A percentile compares a stretch with the other conserved stretches of the same genome.
These are phyloP conservation scores for Esox masquinongy DNA, from an alignment of 2,797 vertebrate genomes.

Conservation along the genomic window DNA sequence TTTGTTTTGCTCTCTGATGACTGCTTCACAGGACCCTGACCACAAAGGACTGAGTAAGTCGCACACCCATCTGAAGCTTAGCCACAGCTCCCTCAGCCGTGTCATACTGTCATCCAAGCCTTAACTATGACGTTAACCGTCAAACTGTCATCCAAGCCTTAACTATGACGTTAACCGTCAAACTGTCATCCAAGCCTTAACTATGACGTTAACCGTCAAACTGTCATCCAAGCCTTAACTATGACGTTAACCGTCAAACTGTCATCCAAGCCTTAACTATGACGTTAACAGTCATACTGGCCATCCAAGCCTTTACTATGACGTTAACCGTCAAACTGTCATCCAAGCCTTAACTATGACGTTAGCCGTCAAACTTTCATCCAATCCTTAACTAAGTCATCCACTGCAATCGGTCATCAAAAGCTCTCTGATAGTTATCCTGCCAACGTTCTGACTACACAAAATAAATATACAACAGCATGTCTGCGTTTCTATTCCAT, in stretches of 20 bases:
- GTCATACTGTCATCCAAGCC: background rate
- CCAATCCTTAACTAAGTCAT: background rate
- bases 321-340: background rate
- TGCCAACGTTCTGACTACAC: background rate
- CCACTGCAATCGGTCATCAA: background rate
- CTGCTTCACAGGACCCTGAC: constrained; percentile 62
- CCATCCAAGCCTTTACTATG: no score
- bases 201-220: no score
- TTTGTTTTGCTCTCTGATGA: constrained; percentile 9
- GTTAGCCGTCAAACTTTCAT: background rate
- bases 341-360: background rate
- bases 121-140: background rate
- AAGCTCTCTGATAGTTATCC: background rate
- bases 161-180: no score
- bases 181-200: background rate
- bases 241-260: background rate
- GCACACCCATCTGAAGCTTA: background rate
- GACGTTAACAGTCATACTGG: background rate
- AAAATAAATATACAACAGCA: background rate
- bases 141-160: background rate
- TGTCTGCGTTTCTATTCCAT: background rate
- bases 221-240: background rate
- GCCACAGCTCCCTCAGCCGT: background rate
- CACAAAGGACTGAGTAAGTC: constrained; percentile 63
- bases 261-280: background rate